Conservation (phyloP, 1,140 invertebrate genomes). For the Listronotus oregonensis region DNA sequence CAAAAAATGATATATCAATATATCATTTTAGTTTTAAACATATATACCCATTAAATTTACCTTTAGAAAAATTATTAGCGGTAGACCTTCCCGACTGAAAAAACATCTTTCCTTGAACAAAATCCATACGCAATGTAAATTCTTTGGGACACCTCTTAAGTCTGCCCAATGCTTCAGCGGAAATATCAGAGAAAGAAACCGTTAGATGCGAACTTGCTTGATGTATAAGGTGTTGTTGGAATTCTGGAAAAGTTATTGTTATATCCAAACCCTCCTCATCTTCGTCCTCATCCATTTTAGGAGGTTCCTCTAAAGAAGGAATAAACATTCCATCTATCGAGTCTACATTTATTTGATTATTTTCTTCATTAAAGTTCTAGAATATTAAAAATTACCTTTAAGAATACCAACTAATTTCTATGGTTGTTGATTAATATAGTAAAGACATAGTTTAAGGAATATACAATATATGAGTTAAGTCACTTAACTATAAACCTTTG, state of each 20-base stretch:
- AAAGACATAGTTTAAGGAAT: too few species aligned
- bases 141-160: conserved; percentile 38
- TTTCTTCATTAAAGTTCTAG: conserved; percentile 9
- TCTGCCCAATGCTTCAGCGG: conserved; percentile 29
- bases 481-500: too few species aligned
- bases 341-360: conserved; percentile 16
- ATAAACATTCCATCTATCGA: conserved; percentile 36
- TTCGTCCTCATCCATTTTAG: conserved; percentile 31
- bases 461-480: too few species aligned
- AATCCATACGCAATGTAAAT: conserved; percentile 37
- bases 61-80: conserved; percentile 31
- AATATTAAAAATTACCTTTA: not conserved
- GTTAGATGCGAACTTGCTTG: conserved; percentile 28
- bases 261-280: conserved; percentile 33
- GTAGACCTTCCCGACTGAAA: conserved; percentile 29
- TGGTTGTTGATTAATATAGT: too few species aligned
- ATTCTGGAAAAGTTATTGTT: conserved; percentile 35
- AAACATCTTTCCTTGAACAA: conserved; percentile 31
- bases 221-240: conserved; percentile 12
- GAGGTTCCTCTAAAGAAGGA: conserved; percentile 27
- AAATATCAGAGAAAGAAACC: conserved; percentile 29
- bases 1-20: too few species aligned
- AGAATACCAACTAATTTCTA: too few species aligned
- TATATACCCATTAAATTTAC: not conserved
- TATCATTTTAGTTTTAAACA: too few species aligned